Conservation (phyloP, 2,888 invertebrate genomes). For the Orthosia cruda region DNA sequence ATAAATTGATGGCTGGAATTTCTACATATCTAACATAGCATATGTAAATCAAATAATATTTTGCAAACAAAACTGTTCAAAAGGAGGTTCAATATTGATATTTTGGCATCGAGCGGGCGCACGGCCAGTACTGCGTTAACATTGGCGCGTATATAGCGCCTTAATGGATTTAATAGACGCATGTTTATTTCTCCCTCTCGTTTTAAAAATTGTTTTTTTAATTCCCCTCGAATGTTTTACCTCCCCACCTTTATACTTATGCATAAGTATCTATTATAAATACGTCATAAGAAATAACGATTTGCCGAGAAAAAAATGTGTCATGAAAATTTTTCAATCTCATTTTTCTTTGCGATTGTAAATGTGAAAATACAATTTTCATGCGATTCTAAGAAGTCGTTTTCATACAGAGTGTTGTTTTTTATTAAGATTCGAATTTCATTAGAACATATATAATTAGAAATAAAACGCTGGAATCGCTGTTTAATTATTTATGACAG, state of each 20-base stretch:
- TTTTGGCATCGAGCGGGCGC: too few species aligned
- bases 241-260: neutral
- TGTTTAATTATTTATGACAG: slow-evolving; percentile 66
- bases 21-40: too few species aligned
- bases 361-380: slow-evolving; percentile 13
- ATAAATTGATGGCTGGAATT: too few species aligned
- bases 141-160: too few species aligned
- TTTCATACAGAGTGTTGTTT: slow-evolving; percentile 16
- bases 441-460: too few species aligned
- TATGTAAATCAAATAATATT: too few species aligned
- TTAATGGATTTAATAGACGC: slow-evolving; percentile 6
- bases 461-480: slow-evolving; percentile 56
- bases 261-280: neutral
- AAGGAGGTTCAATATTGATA: too few species aligned
- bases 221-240: neutral
- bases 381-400: slow-evolving; percentile 1
- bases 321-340: slow-evolving; percentile 18
- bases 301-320: slow-evolving; percentile 17
- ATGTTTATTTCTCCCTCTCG: slow-evolving; percentile 2
- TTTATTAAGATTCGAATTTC: neutral
- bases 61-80: too few species aligned
- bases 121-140: too few species aligned
- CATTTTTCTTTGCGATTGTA: slow-evolving; percentile 15
- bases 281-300: neutral
- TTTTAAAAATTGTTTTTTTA: slow-evolving; percentile 18